Conservation (phyloP, 1,140 invertebrate species). For the Araneus ventricosus region DNA sequence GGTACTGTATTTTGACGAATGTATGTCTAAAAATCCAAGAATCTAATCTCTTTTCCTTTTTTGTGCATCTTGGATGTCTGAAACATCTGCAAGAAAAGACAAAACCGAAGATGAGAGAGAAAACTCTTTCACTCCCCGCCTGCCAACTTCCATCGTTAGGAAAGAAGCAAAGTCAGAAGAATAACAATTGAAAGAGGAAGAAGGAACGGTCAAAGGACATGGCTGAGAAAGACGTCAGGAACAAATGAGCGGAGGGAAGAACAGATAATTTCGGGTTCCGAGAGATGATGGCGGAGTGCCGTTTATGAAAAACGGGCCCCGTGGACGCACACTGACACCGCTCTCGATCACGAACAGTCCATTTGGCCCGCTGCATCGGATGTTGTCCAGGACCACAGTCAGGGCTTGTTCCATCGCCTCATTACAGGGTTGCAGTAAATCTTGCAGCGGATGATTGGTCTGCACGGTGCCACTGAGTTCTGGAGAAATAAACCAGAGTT, state of each 20-base stretch:
- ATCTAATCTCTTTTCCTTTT: too few relatives aligned
- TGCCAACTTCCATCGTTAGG: constrained; percentile 28
- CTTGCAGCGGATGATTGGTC: neutral
- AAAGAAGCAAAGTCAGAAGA: constrained; percentile 14
- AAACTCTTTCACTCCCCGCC: neutral
- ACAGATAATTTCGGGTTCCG: constrained; percentile 40
- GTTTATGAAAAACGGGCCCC: constrained; percentile 38
- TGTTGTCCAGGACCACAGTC: neutral
- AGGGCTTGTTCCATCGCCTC: neutral
- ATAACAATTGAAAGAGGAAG: neutral
- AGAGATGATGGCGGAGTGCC: constrained; percentile 37
- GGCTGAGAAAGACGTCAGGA: constrained; percentile 16
- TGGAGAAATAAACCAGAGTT: neutral
- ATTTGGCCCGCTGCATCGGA: neutral
- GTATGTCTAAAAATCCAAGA: too few relatives aligned
- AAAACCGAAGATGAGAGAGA: neutral
- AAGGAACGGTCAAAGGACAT: constrained; percentile 1
- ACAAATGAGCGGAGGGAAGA: constrained; percentile 40
- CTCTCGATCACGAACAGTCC: constrained; percentile 13
- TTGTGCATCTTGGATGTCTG: neutral
- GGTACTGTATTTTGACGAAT: too few relatives aligned
- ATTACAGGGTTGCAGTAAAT: constrained; percentile 31
- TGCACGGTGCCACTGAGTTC: neutral
- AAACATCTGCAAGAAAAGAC: neutral
- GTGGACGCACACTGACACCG: constrained; percentile 6